These are phyloP conservation scores for Dromas ardeola DNA, from an alignment of 2,113 vertebrate species.

Conservation along the genomic window DNA sequence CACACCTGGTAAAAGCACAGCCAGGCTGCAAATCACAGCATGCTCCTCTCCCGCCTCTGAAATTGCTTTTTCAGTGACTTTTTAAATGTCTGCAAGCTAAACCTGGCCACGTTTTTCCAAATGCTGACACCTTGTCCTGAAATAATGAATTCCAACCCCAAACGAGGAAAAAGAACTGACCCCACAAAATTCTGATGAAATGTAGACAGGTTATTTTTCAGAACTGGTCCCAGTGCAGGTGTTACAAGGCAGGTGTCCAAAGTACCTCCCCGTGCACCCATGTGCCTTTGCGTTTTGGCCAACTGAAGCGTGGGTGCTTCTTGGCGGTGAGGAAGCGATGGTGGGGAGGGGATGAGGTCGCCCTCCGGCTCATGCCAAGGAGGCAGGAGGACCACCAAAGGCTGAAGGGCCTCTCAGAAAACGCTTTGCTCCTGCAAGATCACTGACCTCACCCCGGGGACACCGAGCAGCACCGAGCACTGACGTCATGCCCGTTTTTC, in stretches of 20 bases:
- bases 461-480: not conserved
- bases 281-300: rapidly evolving
- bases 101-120: not conserved
- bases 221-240: not conserved
- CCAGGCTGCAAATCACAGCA: not conserved
- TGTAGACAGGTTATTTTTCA: not conserved
- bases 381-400: not conserved
- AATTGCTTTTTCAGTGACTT: not conserved
- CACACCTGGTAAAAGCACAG: not conserved
- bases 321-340: rapidly evolving
- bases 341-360: rapidly evolving
- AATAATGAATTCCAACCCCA: not conserved
- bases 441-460: not conserved
- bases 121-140: not conserved
- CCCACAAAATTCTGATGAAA: not conserved
- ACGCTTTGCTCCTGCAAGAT: not conserved
- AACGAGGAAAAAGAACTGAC: rapidly evolving
- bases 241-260: not conserved
- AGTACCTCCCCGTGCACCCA: not conserved
- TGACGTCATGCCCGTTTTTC: not conserved
- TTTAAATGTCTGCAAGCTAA: not conserved
- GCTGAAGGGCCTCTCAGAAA: not conserved
- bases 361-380: not conserved
- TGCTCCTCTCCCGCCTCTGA: not conserved
- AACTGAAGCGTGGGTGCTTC: rapidly evolving